phyloP scores from a whole-genome alignment of 2,888 invertebrate species.

The Rhodophaea formosa region DNA sequence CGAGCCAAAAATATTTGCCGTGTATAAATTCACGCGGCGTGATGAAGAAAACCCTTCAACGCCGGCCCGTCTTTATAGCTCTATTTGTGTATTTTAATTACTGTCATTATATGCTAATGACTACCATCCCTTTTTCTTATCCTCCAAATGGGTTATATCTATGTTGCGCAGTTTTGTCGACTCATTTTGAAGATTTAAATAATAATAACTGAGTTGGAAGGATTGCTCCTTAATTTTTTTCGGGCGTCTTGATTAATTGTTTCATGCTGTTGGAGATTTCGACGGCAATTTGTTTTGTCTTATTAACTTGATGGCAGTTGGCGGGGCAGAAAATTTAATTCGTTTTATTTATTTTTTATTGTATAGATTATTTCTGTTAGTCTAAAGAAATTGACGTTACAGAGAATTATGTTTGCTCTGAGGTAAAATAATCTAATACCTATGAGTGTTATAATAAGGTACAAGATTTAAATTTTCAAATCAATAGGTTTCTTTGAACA shows the following conservation, averaged over 20 bases:
- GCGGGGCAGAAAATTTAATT: conserved; percentile 55
- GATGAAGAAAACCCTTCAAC: conserved; percentile 80
- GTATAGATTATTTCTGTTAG: conserved; percentile 25
- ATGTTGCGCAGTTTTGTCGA: conserved; percentile 64
- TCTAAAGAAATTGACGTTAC: conserved; percentile 15
- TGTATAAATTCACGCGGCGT: conserved; percentile 75
- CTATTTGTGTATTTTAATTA: conserved; percentile 88
- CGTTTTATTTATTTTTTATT: conserved; percentile 40
- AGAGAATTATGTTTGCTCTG: background rate
- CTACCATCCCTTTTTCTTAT: conserved; percentile 82
- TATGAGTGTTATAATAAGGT: no score
- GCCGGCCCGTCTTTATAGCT: conserved; percentile 81
- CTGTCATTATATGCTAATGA: conserved; percentile 85
- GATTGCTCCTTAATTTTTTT: conserved; percentile 63
- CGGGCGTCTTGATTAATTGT: conserved; percentile 75
- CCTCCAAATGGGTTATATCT: conserved; percentile 81
- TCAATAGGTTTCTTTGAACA: no score
- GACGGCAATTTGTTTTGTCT: conserved; percentile 72
- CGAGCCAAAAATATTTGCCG: conserved; percentile 77
- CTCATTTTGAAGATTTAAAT: conserved; percentile 75
- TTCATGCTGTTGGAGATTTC: conserved; percentile 57
- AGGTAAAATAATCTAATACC: background rate
- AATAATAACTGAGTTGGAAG: conserved; percentile 66
- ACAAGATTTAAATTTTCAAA: background rate
- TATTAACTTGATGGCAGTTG: conserved; percentile 75